Conservation (phyloP, 2,113 vertebrate genomes). For the Acanthisitta chloris region DNA sequence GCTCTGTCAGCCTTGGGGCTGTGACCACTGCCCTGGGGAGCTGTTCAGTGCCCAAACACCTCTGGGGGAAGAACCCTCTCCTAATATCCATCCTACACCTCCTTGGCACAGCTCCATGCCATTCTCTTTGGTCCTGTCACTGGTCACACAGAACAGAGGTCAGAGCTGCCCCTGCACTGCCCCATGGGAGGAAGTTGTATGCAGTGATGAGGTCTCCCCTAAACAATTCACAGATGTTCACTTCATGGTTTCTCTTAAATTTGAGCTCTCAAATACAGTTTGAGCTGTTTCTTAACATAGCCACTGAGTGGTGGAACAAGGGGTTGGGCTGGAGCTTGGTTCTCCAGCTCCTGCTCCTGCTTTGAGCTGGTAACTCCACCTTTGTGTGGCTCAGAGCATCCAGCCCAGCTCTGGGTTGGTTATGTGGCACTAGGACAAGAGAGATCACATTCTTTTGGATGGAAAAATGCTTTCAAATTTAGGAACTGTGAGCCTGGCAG, state of each 20-base stretch:
- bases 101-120: too few species aligned
- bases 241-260: not conserved
- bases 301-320: not conserved
- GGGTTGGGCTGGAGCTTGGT: not conserved
- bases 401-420: not conserved
- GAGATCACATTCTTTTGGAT: not conserved
- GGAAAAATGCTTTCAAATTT: not conserved
- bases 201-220: too few species aligned
- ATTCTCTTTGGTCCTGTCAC: too few species aligned
- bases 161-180: too few species aligned
- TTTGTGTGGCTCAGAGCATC: accelerated
- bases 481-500: not conserved
- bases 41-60: too few species aligned
- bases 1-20: too few species aligned
- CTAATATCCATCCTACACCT: too few species aligned
- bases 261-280: not conserved
- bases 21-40: too few species aligned
- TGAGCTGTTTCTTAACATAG: not conserved
- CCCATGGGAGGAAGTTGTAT: too few species aligned
- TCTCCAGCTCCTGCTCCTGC: not conserved
- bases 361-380: not conserved
- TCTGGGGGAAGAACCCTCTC: too few species aligned
- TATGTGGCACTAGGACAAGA: not conserved
- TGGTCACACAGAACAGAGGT: too few species aligned
- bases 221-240: not conserved